Base-by-base conservation (phyloP, 1,140 invertebrate genomes). In the Calephelis virginiensis region DNA sequence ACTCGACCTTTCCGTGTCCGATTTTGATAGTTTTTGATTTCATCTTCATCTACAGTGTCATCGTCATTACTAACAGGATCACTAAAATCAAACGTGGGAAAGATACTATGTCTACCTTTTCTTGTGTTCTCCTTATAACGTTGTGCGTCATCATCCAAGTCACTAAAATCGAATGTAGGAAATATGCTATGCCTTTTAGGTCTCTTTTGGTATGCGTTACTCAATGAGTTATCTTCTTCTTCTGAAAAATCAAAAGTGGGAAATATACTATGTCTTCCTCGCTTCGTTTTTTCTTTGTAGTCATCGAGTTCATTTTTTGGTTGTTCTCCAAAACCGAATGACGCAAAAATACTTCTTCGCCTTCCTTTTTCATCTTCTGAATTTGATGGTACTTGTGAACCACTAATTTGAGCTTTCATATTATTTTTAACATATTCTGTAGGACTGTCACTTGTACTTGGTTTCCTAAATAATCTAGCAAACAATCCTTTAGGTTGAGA, bases 131-230 rank as follows among this genome's bases (percentile, higher is more conserved):
- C 85, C 78, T 83, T 88, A 63, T 91, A 91, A 12, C 77, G 75
- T n/a, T 77, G 76, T 10, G 77, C 70, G 13, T 84, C 81, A 43
- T 86, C 84, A 43, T 86, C 83, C 9, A 76, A 70, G 64, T 89
- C 85, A 68, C 81, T 89, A 56, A 86, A 83, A 68, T 89, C 80
- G 62, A 86, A 86, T 10, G 81, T 82, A 48, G 88, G 86, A 64
- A 90, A 89, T 71, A 90, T 89, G 46, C 88, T 90, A 48, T 88
- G 85, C 64, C 88, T 70, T 69, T 91, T 91, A 49, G 77, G 76
- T 74, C 83, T 85, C 37, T 89, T 81, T 74, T 82, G 78, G 73
- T 85, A 85, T 11, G 75, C 77, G 61, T 72, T 80, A 45, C 71
- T 63, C 37, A 78, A 68, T 60, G 78, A 80, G 9, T 69, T 66